Evolutionary conservation across 1,140 invertebrate species (phyloP).

Genomic region (Euwallacea fornicatus): DNA sequence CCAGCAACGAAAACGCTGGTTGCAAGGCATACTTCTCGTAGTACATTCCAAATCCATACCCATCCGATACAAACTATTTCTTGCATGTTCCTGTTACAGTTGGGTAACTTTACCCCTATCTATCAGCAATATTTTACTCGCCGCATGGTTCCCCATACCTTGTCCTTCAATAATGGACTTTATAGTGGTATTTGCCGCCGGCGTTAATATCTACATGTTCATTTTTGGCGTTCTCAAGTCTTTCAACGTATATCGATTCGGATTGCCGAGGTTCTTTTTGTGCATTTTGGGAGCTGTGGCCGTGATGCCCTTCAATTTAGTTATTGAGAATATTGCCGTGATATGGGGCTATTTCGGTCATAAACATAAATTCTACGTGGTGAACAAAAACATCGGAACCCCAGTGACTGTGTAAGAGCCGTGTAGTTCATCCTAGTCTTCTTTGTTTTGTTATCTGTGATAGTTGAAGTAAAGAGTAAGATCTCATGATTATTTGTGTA

Average conservation of each 20-base stretch:
- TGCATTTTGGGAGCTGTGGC: slow-evolving; percentile 83
- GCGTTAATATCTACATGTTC: slow-evolving; percentile 94
- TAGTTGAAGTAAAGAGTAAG: slow-evolving; percentile 25
- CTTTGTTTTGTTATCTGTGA: slow-evolving; percentile 33
- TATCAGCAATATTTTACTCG: slow-evolving; percentile 85
- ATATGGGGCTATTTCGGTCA: slow-evolving; percentile 90
- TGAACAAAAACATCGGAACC: slow-evolving; percentile 82
- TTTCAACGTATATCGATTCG: slow-evolving; percentile 86
- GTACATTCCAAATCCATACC: slow-evolving; percentile 89
- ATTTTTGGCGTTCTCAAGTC: slow-evolving; percentile 95
- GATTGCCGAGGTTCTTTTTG: slow-evolving; percentile 74
- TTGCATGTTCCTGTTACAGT: slow-evolving; percentile 89
- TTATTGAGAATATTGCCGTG: slow-evolving; percentile 93
- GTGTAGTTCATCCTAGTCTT: neutral
- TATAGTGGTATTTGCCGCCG: slow-evolving; percentile 85
- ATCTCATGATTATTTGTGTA: slow-evolving; percentile 18
- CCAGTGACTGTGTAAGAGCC: slow-evolving; percentile 51
- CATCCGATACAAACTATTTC: slow-evolving; percentile 76
- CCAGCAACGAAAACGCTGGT: slow-evolving; percentile 94
- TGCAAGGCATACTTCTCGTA: slow-evolving; percentile 93
- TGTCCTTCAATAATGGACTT: slow-evolving; percentile 82
- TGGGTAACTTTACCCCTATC: slow-evolving; percentile 92
- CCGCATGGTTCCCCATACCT: slow-evolving; percentile 81
- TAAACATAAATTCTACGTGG: slow-evolving; percentile 94
- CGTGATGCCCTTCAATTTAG: slow-evolving; percentile 87